Percentiles rank a stretch among this genome's conserved stretches.
Evolutionary conservation across 37 sponge, comb jelly and placozoan genomes (phyloP).

Genomic region (Cliona cf. orientalis): DNA sequence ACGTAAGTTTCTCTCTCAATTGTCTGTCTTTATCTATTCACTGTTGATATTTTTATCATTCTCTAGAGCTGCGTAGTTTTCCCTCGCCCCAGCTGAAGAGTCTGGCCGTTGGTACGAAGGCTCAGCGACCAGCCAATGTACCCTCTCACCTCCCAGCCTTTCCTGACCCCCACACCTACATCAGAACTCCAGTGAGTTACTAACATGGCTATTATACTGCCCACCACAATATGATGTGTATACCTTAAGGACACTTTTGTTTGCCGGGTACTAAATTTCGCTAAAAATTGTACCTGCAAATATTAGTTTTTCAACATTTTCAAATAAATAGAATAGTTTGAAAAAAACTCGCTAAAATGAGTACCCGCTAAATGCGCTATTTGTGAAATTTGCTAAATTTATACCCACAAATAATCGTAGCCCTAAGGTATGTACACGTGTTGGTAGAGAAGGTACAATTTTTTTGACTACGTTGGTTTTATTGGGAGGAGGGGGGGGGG

Average conservation of each 20-base stretch:
- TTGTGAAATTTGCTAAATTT: no score
- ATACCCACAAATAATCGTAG: no score
- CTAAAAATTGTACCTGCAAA: no score
- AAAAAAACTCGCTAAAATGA: no score
- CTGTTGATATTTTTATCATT: not conserved
- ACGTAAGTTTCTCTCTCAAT: constrained; percentile 48
- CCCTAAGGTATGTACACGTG: no score
- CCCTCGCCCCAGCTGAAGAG: constrained; percentile 37
- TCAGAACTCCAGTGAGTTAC: constrained; percentile 76
- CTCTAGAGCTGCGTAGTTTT: constrained; percentile 54
- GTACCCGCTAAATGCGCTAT: no score
- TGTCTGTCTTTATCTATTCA: not conserved
- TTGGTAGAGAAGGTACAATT: no score
- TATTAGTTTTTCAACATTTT: no score
- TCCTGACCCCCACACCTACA: constrained; percentile 88
- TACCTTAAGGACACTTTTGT: not conserved
- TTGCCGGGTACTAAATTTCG: no score
- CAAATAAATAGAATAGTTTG: no score
- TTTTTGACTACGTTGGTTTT: no score
- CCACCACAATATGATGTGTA: not conserved
- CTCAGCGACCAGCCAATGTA: constrained; percentile 53
- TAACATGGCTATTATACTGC: not conserved
- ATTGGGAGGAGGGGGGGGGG: no score
- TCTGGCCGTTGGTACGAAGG: constrained; percentile 62
- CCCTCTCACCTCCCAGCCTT: constrained; percentile 67